Conservation (phyloP, 92 coral and sea anemone genomes). For the Siderastrea radians region DNA sequence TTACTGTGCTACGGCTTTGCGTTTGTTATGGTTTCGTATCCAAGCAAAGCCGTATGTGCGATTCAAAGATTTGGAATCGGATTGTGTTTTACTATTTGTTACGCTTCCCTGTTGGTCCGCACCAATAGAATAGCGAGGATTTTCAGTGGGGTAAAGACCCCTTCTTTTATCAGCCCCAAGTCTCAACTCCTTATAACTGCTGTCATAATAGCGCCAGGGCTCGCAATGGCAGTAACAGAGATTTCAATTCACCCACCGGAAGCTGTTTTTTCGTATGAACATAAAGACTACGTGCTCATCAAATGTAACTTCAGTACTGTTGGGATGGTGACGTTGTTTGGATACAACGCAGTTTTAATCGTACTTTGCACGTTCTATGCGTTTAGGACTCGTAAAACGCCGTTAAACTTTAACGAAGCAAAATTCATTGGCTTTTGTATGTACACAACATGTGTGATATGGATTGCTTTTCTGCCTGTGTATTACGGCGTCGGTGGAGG, state of each 20-base stretch:
- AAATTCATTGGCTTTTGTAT: conserved; percentile 86
- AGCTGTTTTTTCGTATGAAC: conserved; percentile 34
- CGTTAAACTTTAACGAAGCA: conserved; percentile 88
- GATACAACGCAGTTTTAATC: conserved; percentile 76
- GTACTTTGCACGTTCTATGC: conserved; percentile 82
- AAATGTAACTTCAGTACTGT: conserved; percentile 59
- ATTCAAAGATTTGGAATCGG: conserved; percentile 77
- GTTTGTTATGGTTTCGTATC: conserved; percentile 60
- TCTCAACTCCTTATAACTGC: conserved; percentile 80
- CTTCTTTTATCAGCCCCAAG: conserved; percentile 80
- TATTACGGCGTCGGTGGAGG: conserved; percentile 76
- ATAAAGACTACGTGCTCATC: conserved; percentile 38
- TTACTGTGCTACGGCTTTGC: conserved; percentile 73
- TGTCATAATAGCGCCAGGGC: conserved; percentile 68
- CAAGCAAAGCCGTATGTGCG: conserved; percentile 58
- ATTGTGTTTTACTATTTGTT: conserved; percentile 72
- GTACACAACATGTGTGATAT: conserved; percentile 81
- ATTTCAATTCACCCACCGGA: conserved; percentile 61
- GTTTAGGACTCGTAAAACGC: conserved; percentile 86
- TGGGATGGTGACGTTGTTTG: conserved; percentile 45
- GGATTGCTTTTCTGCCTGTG: conserved; percentile 87
- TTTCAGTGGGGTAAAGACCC: conserved; percentile 76
- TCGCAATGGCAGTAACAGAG: conserved; percentile 63
- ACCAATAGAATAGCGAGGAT: conserved; percentile 87
- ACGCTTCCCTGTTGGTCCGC: conserved; percentile 80